Evolutionary conservation across 1,140 invertebrate species (phyloP), one percentile per base, ranked within the genome.

Genomic region (Patella vulgata): DNA sequence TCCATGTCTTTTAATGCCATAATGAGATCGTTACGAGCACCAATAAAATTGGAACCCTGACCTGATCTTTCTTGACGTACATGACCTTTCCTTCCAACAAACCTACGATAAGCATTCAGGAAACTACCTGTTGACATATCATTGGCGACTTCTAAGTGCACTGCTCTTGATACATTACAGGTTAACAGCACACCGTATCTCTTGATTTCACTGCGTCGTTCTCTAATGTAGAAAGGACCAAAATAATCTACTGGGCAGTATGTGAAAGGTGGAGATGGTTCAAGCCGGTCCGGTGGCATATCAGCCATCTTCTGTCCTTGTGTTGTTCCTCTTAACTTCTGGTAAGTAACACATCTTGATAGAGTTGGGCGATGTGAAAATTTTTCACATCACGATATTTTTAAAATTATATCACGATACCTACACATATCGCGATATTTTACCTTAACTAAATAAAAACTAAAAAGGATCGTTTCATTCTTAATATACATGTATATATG

Each of bases 101-200:
- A n/a, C n/a, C n/a, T n/a, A n/a, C n/a, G n/a, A n/a, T n/a, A n/a
- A n/a, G n/a, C n/a, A n/a, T n/a, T n/a, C n/a, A n/a, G n/a, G n/a
- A n/a, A n/a, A n/a, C n/a, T n/a, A n/a, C n/a, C n/a, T n/a, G n/a
- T 66, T 3, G n/a, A n/a, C n/a, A n/a, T n/a, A n/a, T n/a, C n/a
- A n/a, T n/a, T n/a, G n/a, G n/a, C n/a, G n/a, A n/a, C n/a, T n/a
- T n/a, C n/a, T n/a, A n/a, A n/a, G n/a, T n/a, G n/a, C n/a, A n/a
- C n/a, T n/a, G n/a, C n/a, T n/a, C n/a, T n/a, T n/a, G n/a, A n/a
- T n/a, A n/a, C n/a, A n/a, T n/a, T n/a, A n/a, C n/a, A n/a, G n/a
- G n/a, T n/a, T n/a, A 76, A 48, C 33, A 74, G 46, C 8, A 72
- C 36, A 43, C 67, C 70, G 59, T 70, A 74, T 47, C 62, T 23